Percentiles rank a stretch among this genome's conserved stretches.
phyloP scores from a whole-genome alignment of 2,797 vertebrate genomes.

The Alcedo quadribrachys region DNA sequence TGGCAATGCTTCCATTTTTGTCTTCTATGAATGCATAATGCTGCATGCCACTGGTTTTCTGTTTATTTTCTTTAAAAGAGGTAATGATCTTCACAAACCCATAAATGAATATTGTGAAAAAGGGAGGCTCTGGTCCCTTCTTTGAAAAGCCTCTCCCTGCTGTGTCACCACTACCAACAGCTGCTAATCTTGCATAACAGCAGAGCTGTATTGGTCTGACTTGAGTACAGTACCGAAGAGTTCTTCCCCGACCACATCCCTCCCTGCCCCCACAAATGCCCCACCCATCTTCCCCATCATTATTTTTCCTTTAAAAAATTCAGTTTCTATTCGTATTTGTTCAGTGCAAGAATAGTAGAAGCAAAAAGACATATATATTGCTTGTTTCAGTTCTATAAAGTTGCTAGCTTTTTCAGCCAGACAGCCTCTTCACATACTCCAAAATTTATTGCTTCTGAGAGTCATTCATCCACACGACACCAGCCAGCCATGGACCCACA shows the following conservation, averaged over 20 bases:
- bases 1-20: constrained; percentile 43
- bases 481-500: not conserved
- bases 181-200: constrained; percentile 71
- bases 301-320: constrained; percentile 65
- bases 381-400: constrained; percentile 78
- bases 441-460: constrained; percentile 82
- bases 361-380: constrained; percentile 79
- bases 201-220: constrained; percentile 74
- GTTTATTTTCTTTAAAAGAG: constrained; percentile 63
- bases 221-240: constrained; percentile 76
- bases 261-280: constrained; percentile 37
- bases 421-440: constrained; percentile 77
- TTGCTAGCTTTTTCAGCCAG: constrained; percentile 72
- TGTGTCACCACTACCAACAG: constrained; percentile 63
- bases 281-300: constrained; percentile 56
- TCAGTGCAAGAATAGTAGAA: constrained; percentile 81
- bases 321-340: constrained; percentile 71
- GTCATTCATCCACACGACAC: constrained; percentile 25
- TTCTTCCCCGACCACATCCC: constrained; percentile 57
- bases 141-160: constrained; percentile 65
- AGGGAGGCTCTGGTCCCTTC: constrained; percentile 69
- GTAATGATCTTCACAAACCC: constrained; percentile 66
- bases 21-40: constrained; percentile 37
- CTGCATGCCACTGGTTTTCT: constrained; percentile 52
- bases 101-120: constrained; percentile 53